These are phyloP conservation scores for Actinostola sp. DNA, from an alignment of 92 coral and sea anemone species.

Conservation along the genomic window DNA sequence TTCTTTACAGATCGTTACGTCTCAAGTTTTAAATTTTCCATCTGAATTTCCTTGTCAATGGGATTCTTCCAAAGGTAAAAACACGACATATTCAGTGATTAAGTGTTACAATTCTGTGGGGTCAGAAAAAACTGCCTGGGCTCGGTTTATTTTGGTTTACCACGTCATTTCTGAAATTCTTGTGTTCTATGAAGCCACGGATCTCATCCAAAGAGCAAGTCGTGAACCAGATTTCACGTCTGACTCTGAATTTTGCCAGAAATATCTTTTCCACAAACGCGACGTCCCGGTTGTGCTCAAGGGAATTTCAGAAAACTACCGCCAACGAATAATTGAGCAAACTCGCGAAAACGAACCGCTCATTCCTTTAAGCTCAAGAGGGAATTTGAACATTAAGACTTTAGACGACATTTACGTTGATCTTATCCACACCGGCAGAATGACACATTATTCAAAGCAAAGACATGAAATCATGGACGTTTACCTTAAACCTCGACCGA, in stretches of 20 bases:
- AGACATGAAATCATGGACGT: slow-evolving; percentile 14
- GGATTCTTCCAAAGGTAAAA: not conserved
- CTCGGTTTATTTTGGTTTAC: not conserved
- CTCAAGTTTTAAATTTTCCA: slow-evolving; percentile 15
- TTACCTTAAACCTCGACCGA: slow-evolving; percentile 32
- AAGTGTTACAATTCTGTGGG: slow-evolving; percentile 50
- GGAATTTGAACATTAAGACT: not conserved
- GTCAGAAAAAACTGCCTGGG: slow-evolving; percentile 34
- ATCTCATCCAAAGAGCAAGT: slow-evolving; percentile 10
- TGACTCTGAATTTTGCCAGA: slow-evolving; percentile 49
- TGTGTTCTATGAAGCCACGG: slow-evolving; percentile 34
- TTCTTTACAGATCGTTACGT: slow-evolving; percentile 31
- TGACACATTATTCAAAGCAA: slow-evolving; percentile 6
- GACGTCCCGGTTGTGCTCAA: not conserved
- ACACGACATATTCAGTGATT: not conserved
- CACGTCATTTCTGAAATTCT: slow-evolving; percentile 15
- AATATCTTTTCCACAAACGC: slow-evolving; percentile 28
- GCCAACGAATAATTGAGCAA: slow-evolving; percentile 17
- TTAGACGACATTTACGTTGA: slow-evolving; percentile 45
- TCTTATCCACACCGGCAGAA: slow-evolving; percentile 52
- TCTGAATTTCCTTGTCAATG: slow-evolving; percentile 29
- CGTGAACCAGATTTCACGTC: not conserved
- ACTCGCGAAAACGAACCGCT: slow-evolving; percentile 32
- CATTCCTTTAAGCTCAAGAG: slow-evolving; percentile 15
- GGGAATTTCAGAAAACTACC: not conserved